These are phyloP conservation scores for Hemiscyllium ocellatum DNA, from an alignment of 2,113 vertebrate species.

Conservation along the genomic window DNA sequence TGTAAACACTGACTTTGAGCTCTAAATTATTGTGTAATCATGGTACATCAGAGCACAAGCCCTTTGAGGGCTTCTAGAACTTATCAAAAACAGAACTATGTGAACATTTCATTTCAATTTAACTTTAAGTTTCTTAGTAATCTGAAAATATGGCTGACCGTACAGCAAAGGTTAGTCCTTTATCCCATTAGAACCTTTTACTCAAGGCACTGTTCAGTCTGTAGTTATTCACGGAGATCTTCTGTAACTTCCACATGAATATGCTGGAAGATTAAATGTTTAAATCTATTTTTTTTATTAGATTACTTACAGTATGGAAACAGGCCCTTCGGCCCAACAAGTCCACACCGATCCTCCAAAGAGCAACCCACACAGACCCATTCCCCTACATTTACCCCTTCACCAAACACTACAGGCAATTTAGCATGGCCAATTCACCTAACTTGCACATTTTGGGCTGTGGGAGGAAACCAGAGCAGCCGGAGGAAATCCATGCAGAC, in stretches of 20 bases:
- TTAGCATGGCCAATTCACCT: too few species aligned
- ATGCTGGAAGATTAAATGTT: neutral
- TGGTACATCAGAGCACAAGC: conserved; percentile 4
- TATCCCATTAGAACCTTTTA: neutral
- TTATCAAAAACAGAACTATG: conserved; percentile 25
- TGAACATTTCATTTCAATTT: conserved; percentile 36
- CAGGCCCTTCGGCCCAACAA: too few species aligned
- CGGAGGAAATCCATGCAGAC: too few species aligned
- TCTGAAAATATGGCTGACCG: conserved; percentile 27
- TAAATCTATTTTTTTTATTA: neutral
- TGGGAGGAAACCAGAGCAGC: too few species aligned
- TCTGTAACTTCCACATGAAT: neutral
- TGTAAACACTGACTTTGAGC: conserved; percentile 37
- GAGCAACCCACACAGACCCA: too few species aligned
- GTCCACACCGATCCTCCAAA: too few species aligned
- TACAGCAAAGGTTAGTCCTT: conserved; percentile 10
- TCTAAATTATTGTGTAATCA: conserved; percentile 31
- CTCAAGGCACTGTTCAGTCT: neutral
- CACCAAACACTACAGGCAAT: too few species aligned
- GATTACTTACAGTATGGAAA: too few species aligned
- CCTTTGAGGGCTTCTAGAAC: conserved; percentile 15
- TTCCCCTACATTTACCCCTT: too few species aligned
- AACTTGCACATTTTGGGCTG: too few species aligned
- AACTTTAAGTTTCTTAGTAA: conserved; percentile 18
- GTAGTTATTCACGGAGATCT: neutral